phyloP scores from a whole-genome alignment of 2,113 vertebrate genomes.

The Orycteropus afer region DNA sequence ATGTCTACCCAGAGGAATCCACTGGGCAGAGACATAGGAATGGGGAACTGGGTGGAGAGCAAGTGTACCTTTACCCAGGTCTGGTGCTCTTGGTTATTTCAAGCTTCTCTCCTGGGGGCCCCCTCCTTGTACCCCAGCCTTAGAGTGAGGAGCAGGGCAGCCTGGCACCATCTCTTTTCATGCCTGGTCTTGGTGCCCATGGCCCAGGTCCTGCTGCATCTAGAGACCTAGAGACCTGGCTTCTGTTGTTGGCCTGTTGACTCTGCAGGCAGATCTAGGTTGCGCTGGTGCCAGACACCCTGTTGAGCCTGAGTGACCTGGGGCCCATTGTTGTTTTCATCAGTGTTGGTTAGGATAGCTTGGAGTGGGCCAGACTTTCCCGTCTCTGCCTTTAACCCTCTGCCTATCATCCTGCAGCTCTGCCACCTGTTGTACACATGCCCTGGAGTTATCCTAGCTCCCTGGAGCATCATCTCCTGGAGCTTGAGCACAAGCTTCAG shows the following conservation, averaged over 20 bases:
- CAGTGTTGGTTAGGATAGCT: neutral
- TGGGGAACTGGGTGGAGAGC: neutral
- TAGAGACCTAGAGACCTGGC: neutral
- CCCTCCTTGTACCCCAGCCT: neutral
- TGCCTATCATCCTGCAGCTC: rapidly evolving
- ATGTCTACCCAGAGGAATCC: neutral
- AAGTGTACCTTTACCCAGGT: rapidly evolving
- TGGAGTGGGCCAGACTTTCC: neutral
- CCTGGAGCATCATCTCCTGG: neutral
- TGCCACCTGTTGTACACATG: rapidly evolving
- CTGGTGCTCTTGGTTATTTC: neutral
- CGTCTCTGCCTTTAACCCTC: neutral
- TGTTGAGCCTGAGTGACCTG: neutral
- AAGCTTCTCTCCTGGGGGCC: neutral
- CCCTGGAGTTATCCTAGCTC: neutral
- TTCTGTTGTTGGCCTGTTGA: neutral
- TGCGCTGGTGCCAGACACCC: neutral
- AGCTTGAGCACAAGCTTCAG: neutral
- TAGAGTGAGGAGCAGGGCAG: neutral
- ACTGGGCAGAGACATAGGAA: rapidly evolving
- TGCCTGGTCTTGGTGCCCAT: neutral
- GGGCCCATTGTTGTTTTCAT: neutral
- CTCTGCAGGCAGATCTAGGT: neutral
- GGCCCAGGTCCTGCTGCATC: neutral
- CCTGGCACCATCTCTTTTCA: neutral